phyloP scores from a whole-genome alignment of 2,797 vertebrate species.

The Phoeniculus purpureus region DNA sequence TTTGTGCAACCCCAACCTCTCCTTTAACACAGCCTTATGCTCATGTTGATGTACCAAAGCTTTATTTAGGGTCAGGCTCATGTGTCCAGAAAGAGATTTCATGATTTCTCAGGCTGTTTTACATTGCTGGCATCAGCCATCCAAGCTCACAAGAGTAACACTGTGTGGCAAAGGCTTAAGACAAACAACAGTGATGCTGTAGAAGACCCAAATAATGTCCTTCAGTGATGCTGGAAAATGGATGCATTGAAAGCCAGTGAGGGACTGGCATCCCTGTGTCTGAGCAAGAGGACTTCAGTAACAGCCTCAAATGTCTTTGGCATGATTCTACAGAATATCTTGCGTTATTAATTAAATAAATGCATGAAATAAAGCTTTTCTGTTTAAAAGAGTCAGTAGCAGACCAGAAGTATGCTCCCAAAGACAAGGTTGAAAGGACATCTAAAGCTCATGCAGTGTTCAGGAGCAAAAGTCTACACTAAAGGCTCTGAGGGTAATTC shows the following conservation, averaged over 20 bases:
- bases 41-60: not conserved
- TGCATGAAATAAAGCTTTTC: not conserved
- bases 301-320: slow-evolving; percentile 8
- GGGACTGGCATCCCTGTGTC: not conserved
- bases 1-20: not conserved
- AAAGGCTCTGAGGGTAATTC: slow-evolving; percentile 18
- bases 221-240: slow-evolving; percentile 35
- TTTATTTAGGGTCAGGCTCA: not conserved
- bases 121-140: not conserved
- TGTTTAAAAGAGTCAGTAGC: not conserved
- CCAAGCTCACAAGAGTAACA: not conserved
- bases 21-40: not conserved
- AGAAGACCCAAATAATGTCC: slow-evolving; percentile 3
- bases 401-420: not conserved
- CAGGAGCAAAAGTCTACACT: not conserved
- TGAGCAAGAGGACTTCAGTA: not conserved
- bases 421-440: not conserved
- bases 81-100: not conserved
- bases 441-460: not conserved
- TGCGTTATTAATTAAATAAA: not conserved
- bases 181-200: not conserved
- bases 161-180: not conserved
- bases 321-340: not conserved
- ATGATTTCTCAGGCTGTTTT: not conserved
- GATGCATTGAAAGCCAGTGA: not conserved